Conservation (phyloP, 2,113 vertebrate genomes). For the Telmatochromis brichardi region DNA sequence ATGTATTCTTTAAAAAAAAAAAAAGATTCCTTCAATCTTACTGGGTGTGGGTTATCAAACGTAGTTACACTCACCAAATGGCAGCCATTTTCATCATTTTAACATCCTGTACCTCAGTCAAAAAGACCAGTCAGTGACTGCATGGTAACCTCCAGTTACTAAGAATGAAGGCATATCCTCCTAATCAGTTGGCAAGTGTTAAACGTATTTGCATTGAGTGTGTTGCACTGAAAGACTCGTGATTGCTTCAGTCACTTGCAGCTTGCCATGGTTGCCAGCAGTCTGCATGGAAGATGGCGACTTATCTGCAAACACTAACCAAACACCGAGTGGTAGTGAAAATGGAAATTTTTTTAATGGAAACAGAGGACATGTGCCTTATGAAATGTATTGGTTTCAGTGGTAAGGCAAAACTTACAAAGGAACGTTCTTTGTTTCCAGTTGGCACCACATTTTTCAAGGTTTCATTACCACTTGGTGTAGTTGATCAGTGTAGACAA, state of each 20-base stretch:
- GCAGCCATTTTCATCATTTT: neutral
- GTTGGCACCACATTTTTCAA: neutral
- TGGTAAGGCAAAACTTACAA: neutral
- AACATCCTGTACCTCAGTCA: neutral
- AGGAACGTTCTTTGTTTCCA: neutral
- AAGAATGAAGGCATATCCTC: neutral
- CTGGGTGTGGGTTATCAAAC: neutral
- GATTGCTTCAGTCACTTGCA: neutral
- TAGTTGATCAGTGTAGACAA: neutral
- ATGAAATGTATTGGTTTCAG: neutral
- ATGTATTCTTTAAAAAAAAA: neutral
- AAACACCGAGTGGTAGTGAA: neutral
- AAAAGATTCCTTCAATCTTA: neutral
- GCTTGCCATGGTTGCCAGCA: neutral
- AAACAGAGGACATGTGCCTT: neutral
- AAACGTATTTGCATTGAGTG: neutral
- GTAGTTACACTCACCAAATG: neutral
- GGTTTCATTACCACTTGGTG: neutral
- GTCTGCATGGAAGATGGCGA: neutral
- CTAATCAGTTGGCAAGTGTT: neutral
- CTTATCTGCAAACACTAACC: neutral
- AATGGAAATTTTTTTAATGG: neutral
- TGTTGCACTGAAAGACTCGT: neutral
- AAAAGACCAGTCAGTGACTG: neutral
- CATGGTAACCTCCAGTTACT: neutral